Percentiles rank a stretch among this genome's conserved stretches.
These are phyloP conservation scores for Cottoperca gobio DNA, from an alignment of 2,797 vertebrate species.

Conservation along the genomic window DNA sequence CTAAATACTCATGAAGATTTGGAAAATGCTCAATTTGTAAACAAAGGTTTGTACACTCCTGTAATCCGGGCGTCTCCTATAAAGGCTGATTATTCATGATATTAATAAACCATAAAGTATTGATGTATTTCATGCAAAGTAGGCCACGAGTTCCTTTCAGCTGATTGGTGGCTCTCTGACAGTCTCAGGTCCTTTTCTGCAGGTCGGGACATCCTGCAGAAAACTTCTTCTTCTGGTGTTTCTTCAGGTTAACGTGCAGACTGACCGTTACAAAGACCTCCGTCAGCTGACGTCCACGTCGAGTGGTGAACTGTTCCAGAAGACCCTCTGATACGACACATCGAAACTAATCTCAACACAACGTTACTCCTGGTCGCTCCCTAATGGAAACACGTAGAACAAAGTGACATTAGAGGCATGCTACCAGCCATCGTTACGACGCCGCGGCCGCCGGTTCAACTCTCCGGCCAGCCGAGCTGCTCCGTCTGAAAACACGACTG, in stretches of 20 bases:
- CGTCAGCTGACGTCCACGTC: too few species aligned
- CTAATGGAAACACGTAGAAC: conserved; percentile 70
- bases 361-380: conserved; percentile 50
- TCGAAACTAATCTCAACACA: conserved; percentile 51
- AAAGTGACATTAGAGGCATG: conserved; percentile 72
- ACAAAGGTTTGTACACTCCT: too few species aligned
- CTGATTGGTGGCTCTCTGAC: conserved; percentile 26
- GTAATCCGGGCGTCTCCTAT: background rate
- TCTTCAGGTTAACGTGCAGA: background rate
- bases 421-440: conserved; percentile 22
- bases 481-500: conserved; percentile 54
- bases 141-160: conserved; percentile 39
- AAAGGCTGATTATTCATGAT: conserved; percentile 27
- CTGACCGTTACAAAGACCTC: background rate
- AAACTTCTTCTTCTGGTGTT: background rate
- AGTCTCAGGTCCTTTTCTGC: background rate
- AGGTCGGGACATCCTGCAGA: conserved; percentile 6
- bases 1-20: background rate
- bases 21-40: too few species aligned
- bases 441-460: background rate
- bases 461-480: conserved; percentile 23
- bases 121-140: conserved; percentile 67
- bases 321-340: conserved; percentile 43
- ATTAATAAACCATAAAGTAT: conserved; percentile 50
- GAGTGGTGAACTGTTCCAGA: conserved; percentile 14